Evolutionary conservation across 2,797 vertebrate species (phyloP).

Genomic region (Gouania willdenowi): DNA sequence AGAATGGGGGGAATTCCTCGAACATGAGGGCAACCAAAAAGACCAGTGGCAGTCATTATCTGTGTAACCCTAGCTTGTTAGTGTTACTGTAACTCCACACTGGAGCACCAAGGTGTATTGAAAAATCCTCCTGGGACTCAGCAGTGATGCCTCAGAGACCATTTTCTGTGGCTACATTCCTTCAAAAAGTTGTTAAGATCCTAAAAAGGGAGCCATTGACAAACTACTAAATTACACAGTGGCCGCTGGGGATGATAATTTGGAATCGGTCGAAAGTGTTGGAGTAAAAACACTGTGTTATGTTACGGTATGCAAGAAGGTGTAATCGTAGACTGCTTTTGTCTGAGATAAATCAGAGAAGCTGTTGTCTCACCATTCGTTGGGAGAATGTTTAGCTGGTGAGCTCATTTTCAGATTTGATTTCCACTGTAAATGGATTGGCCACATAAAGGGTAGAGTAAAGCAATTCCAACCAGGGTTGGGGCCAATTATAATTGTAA

Average conservation of each 20-base stretch:
- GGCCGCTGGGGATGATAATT: conserved; percentile 46
- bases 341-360: conserved; percentile 50
- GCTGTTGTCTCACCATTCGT: conserved; percentile 51
- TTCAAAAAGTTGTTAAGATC: conserved; percentile 66
- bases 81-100: conserved; percentile 59
- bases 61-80: conserved; percentile 53
- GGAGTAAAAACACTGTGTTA: conserved; percentile 70
- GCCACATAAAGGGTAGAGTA: conserved; percentile 8
- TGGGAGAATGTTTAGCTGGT: conserved; percentile 56
- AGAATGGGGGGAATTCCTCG: conserved; percentile 70
- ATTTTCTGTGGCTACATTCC: conserved; percentile 68
- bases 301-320: conserved; percentile 73
- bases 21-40: conserved; percentile 57
- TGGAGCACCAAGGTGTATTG: conserved; percentile 42
- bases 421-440: conserved; percentile 37
- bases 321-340: conserved; percentile 63
- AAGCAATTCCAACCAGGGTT: too few relatives aligned
- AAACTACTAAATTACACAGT: conserved; percentile 67
- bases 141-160: conserved; percentile 46
- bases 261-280: conserved; percentile 61
- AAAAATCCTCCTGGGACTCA: conserved; percentile 47
- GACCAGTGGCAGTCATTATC: conserved; percentile 50
- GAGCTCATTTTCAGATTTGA: conserved; percentile 52
- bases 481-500: too few relatives aligned
- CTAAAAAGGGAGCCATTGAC: conserved; percentile 61